Conservation (phyloP, 1,140 invertebrate species). For the Magallana ariakensis region DNA sequence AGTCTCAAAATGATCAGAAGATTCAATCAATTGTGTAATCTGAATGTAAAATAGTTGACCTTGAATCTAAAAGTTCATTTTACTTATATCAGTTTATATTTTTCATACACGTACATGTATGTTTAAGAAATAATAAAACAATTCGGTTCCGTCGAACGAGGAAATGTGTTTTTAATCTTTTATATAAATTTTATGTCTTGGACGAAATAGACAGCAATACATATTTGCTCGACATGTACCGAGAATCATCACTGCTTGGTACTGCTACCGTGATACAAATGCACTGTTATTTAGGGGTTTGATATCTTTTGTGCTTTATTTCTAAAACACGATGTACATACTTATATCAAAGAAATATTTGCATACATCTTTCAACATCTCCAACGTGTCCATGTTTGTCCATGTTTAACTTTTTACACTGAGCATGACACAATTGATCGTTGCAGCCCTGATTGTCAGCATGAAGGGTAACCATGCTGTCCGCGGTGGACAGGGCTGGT, state of each 20-base stretch:
- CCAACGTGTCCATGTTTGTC: background rate
- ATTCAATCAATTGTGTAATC: too few relatives aligned
- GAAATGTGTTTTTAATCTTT: too few relatives aligned
- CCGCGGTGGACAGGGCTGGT: background rate
- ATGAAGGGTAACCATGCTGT: background rate
- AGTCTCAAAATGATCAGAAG: too few relatives aligned
- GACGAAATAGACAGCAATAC: too few relatives aligned
- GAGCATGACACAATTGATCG: background rate
- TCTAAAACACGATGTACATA: background rate
- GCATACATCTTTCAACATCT: background rate
- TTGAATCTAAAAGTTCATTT: too few relatives aligned
- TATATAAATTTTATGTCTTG: too few relatives aligned
- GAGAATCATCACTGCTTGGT: background rate
- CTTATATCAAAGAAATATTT: background rate
- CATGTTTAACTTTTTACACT: background rate
- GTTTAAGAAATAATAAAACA: too few relatives aligned
- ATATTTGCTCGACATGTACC: background rate
- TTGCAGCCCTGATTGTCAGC: background rate
- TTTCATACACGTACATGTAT: too few relatives aligned
- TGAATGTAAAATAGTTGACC: too few relatives aligned
- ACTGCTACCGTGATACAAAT: background rate
- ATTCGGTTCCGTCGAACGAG: too few relatives aligned
- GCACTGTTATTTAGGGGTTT: background rate
- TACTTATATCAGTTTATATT: too few relatives aligned
- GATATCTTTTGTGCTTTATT: background rate